A percentile compares a stretch with the other conserved stretches of the same genome.
Conservation (phyloP, 1,140 invertebrate genomes). For the Spodoptera frugiperda region DNA sequence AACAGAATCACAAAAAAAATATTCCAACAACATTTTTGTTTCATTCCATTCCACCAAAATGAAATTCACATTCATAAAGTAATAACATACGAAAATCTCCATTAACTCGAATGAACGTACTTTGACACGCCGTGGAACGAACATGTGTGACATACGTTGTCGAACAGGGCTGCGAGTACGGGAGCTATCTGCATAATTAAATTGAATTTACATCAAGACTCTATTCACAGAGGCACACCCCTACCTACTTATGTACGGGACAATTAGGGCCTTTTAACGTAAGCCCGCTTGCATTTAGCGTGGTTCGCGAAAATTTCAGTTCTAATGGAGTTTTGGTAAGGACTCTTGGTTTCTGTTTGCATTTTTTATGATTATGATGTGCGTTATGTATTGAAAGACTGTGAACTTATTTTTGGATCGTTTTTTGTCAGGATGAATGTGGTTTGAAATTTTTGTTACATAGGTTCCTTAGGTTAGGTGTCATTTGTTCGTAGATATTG, state of each 20-base stretch:
- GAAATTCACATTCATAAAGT: slow-evolving; percentile 21
- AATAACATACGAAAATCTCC: slow-evolving; percentile 28
- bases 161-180: slow-evolving; percentile 12
- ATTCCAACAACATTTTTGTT: neutral
- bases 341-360: neutral
- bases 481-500: neutral
- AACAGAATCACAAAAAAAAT: neutral
- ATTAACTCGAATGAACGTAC: slow-evolving; percentile 34
- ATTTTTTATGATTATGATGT: neutral
- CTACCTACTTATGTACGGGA: slow-evolving; percentile 39
- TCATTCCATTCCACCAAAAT: neutral
- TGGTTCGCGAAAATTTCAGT: slow-evolving; percentile 20
- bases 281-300: slow-evolving; percentile 39
- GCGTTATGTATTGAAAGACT: no score
- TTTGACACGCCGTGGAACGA: neutral
- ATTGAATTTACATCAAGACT: slow-evolving; percentile 48
- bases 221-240: slow-evolving; percentile 34
- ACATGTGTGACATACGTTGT: slow-evolving; percentile 13
- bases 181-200: slow-evolving; percentile 47
- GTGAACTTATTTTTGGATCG: neutral
- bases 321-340: neutral
- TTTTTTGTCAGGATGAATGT: neutral
- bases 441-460: no score
- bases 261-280: slow-evolving; percentile 47
- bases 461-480: neutral